Percentiles rank a stretch among this genome's conserved stretches.
Evolutionary conservation across 1,140 invertebrate species (phyloP).

Genomic region (Atopsyche davidsoni): DNA sequence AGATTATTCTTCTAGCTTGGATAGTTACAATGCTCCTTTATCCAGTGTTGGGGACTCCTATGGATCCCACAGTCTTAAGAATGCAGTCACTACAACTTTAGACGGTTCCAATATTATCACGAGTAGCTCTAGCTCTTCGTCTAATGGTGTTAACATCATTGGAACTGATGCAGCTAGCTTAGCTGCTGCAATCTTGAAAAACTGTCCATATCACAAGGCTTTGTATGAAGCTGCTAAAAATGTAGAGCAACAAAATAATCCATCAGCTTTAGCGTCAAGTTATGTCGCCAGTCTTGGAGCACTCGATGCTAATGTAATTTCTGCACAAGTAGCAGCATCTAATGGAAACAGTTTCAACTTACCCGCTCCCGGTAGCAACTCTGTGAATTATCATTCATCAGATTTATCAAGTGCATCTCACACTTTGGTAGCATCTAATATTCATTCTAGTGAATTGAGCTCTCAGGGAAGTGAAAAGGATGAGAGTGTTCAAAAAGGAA

Average conservation of each 20-base stretch:
- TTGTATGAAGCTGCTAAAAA: slow-evolving; percentile 42
- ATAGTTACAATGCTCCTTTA: slow-evolving; percentile 48
- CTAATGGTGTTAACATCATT: slow-evolving; percentile 1
- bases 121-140: slow-evolving; percentile 13
- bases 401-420: slow-evolving; percentile 39
- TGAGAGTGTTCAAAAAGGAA: slow-evolving; percentile 34
- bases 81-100: slow-evolving; percentile 38
- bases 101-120: slow-evolving; percentile 30
- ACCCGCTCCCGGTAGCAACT: slow-evolving; percentile 34
- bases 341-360: slow-evolving; percentile 32
- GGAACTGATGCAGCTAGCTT: slow-evolving; percentile 41
- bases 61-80: slow-evolving; percentile 40
- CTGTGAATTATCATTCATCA: slow-evolving; percentile 34
- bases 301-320: slow-evolving; percentile 32
- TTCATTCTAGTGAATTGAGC: slow-evolving; percentile 19
- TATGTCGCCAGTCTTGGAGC: slow-evolving; percentile 42
- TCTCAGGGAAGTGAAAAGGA: slow-evolving; percentile 33
- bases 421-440: slow-evolving; percentile 32
- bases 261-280: slow-evolving; percentile 39
- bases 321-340: slow-evolving; percentile 13
- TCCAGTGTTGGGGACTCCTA: slow-evolving; percentile 45
- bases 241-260: slow-evolving; percentile 37
- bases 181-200: slow-evolving; percentile 46
- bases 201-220: slow-evolving; percentile 48
- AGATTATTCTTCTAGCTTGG: slow-evolving; percentile 43